phyloP scores from a whole-genome alignment of 1,140 invertebrate species.

The Atopsyche davidsoni region DNA sequence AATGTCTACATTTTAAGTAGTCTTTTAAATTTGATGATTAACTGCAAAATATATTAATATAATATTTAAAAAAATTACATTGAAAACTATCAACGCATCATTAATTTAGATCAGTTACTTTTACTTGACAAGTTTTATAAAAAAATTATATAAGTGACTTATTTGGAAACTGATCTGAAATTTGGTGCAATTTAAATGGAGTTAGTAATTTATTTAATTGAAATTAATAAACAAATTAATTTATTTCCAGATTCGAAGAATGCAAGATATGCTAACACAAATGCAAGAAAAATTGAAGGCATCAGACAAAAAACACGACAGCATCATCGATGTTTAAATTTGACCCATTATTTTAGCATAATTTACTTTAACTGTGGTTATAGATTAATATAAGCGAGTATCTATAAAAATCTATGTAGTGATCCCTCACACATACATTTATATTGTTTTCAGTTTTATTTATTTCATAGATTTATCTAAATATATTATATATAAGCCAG shows the following conservation, averaged over 20 bases:
- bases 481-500: slow-evolving; percentile 14
- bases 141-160: too few species aligned
- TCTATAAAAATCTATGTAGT: slow-evolving; percentile 10
- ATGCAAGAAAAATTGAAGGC: slow-evolving; percentile 95
- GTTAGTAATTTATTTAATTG: background rate
- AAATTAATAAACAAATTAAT: slow-evolving; percentile 20
- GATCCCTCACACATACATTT: slow-evolving; percentile 3
- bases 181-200: too few species aligned
- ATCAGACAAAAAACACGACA: slow-evolving; percentile 70
- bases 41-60: too few species aligned
- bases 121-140: too few species aligned
- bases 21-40: too few species aligned
- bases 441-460: slow-evolving; percentile 22
- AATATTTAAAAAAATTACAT: too few species aligned
- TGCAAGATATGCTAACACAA: slow-evolving; percentile 94
- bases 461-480: slow-evolving; percentile 20
- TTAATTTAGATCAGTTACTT: too few species aligned
- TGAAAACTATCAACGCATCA: too few species aligned
- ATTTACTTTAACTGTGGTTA: slow-evolving; percentile 24
- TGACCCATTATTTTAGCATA: slow-evolving; percentile 27
- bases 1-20: too few species aligned
- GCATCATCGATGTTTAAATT: slow-evolving; percentile 72
- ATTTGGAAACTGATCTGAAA: too few species aligned
- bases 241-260: slow-evolving; percentile 72
- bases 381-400: slow-evolving; percentile 1